Conservation (phyloP, 2,113 vertebrate genomes). For the Cyprinodon variegatus region DNA sequence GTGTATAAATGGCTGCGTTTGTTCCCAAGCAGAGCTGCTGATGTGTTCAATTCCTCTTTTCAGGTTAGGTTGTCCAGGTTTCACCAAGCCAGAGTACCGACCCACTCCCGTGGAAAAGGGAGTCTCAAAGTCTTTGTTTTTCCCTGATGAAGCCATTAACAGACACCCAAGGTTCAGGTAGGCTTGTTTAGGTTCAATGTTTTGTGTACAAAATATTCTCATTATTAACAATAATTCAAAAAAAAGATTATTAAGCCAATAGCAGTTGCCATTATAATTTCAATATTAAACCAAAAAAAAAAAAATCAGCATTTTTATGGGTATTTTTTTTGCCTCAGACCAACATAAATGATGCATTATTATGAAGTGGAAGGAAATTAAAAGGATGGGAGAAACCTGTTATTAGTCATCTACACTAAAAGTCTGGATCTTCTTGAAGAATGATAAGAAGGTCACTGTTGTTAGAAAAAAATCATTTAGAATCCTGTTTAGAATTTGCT, state of each 20-base stretch:
- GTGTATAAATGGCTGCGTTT: neutral
- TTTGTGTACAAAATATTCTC: neutral
- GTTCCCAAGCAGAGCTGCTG: neutral
- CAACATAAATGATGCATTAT: too few species aligned
- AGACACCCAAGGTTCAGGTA: conserved; percentile 96
- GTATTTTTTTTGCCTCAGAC: too few species aligned
- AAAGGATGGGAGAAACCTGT: too few species aligned
- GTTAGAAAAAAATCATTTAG: too few species aligned
- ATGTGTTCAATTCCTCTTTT: conserved; percentile 1
- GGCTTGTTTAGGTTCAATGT: conserved; percentile 13
- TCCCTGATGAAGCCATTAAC: conserved; percentile 96
- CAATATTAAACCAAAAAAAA: too few species aligned
- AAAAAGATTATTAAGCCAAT: neutral
- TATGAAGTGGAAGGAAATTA: too few species aligned
- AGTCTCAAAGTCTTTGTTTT: conserved; percentile 95
- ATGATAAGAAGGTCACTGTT: too few species aligned
- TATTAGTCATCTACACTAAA: too few species aligned
- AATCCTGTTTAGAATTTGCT: too few species aligned
- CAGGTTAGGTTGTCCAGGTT: conserved; percentile 94
- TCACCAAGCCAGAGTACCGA: conserved; percentile 87
- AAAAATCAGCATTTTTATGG: too few species aligned
- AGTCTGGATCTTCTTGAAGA: too few species aligned
- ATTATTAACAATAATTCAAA: neutral
- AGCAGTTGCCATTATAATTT: too few species aligned
- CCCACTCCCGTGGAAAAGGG: conserved; percentile 90